phyloP scores from a whole-genome alignment of 2,888 invertebrate species.

The Stenodema calcarata region DNA sequence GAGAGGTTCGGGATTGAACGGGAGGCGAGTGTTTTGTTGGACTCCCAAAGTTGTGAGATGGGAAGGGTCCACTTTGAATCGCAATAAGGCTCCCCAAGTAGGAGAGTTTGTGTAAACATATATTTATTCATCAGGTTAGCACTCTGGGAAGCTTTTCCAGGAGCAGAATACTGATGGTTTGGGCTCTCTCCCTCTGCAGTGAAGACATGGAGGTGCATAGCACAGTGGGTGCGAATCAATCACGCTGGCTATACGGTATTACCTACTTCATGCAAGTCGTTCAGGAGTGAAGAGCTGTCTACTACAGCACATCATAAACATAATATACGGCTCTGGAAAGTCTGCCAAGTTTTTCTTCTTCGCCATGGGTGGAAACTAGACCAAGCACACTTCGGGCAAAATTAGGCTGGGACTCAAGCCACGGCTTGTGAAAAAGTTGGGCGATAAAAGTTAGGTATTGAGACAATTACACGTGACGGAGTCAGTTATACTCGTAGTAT shows the following conservation, averaged over 20 bases:
- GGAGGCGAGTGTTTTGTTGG: slow-evolving; percentile 14
- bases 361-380: too few species aligned
- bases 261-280: neutral
- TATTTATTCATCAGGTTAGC: slow-evolving; percentile 49
- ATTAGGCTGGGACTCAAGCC: too few species aligned
- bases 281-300: neutral
- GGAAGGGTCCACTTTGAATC: slow-evolving; percentile 43
- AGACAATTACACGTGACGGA: too few species aligned
- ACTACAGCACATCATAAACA: too few species aligned
- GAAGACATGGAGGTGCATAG: neutral
- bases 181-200: neutral
- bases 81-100: slow-evolving; percentile 36
- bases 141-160: slow-evolving; percentile 6
- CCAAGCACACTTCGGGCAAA: too few species aligned
- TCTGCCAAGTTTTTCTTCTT: too few species aligned
- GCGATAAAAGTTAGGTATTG: too few species aligned
- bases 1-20: neutral
- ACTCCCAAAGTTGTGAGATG: slow-evolving; percentile 30
- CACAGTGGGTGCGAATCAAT: neutral
- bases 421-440: too few species aligned
- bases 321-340: too few species aligned
- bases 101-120: slow-evolving; percentile 47
- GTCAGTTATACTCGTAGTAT: too few species aligned
- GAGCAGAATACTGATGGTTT: slow-evolving; percentile 6
- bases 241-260: neutral